Evolutionary conservation across 2,888 invertebrate genomes (phyloP), one percentile per base, ranked within the genome.

Genomic region (Poecilobothrus nobilitatus): DNA sequence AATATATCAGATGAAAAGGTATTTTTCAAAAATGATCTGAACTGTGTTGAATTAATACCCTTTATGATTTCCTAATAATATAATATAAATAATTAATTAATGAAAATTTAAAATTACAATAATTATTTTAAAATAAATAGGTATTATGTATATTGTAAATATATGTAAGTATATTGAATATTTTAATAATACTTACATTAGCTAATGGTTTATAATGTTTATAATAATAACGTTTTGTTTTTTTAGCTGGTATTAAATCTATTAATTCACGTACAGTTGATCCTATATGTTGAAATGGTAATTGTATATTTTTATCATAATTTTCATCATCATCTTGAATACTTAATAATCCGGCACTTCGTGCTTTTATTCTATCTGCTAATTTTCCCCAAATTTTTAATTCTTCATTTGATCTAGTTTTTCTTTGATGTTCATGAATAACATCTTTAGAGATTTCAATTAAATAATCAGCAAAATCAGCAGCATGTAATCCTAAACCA

Each of bases 391-490:
- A 63, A 12, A 63, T 18, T 4, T 4, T 63, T 6, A 53, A 18
- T 63, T 63, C 63, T 2, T 63, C 18, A 63, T 63, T 22, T 22
- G 63, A 22, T 63, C 53, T 53, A 18, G n/a, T n/a, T 53, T 15
- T n/a, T 53, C 53, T 53, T 18, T 53, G 18, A 18, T 21, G 63
- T 63, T 22, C 27, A 15, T 15, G 5, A 33, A 63, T 63, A 7
- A 63, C 63, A 27, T 22, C 22, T 27, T 63, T 63, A 18, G 27
- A 27, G 15, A 63, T 18, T 10, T 63, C 63, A 63, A 63, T 15
- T 22, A 44, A 66, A 66, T 66, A 22, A 66, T 66, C 66, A 12
- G 41, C 21, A 66, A 66, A 10, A 66, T 66, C 44, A 44, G 66
- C 66, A 18, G 41, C 21, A 12, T 44, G 44, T 66, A 44, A 41